phyloP scores from a whole-genome alignment of 1,140 invertebrate species.

The Sarcophaga bullata region DNA sequence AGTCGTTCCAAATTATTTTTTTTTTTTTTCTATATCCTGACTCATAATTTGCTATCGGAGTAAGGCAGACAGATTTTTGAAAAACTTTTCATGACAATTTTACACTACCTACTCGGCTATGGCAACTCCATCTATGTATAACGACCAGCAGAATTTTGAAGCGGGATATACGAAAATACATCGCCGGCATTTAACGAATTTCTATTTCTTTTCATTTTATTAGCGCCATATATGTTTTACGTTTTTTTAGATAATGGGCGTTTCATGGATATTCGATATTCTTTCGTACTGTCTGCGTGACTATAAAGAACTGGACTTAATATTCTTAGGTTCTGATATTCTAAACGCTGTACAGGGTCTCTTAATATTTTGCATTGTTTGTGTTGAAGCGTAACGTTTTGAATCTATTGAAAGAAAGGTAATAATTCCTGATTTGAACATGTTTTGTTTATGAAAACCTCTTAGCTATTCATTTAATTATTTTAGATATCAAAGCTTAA shows the following conservation, averaged over 20 bases:
- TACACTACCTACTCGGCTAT: too few species aligned
- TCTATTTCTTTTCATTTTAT: slow-evolving; percentile 50
- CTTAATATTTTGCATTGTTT: slow-evolving; percentile 72
- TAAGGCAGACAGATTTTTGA: too few species aligned
- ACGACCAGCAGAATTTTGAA: too few species aligned
- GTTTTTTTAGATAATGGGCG: slow-evolving; percentile 78
- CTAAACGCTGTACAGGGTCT: slow-evolving; percentile 70
- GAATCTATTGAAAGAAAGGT: background rate
- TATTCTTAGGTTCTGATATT: slow-evolving; percentile 69
- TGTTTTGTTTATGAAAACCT: background rate
- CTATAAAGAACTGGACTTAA: slow-evolving; percentile 56
- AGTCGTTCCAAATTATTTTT: too few species aligned
- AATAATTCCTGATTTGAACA: background rate
- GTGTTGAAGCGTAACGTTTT: slow-evolving; percentile 68
- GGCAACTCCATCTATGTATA: too few species aligned
- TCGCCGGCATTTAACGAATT: too few species aligned
- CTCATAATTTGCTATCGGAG: too few species aligned
- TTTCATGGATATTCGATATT: slow-evolving; percentile 78
- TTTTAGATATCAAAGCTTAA: background rate
- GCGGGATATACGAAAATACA: too few species aligned
- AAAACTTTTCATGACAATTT: too few species aligned
- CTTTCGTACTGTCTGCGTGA: slow-evolving; percentile 70
- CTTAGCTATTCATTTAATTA: background rate
- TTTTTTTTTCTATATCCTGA: too few species aligned
- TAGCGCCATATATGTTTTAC: slow-evolving; percentile 76